Base-by-base conservation (phyloP, 2,797 vertebrate genomes). In the Notoglanidium macrostoma region DNA sequence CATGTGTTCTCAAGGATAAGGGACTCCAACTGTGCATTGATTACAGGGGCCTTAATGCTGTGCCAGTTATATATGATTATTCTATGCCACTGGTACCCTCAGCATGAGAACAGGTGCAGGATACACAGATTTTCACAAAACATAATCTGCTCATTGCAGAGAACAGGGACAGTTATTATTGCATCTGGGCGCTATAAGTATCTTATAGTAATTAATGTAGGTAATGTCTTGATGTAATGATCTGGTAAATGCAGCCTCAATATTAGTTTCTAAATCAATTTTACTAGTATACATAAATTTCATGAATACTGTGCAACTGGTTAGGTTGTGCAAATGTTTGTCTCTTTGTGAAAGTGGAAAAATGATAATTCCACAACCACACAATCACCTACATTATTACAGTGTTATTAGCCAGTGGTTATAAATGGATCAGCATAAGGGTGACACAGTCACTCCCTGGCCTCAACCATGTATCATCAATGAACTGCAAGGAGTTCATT, bases 11-110 rank as follows among this genome's bases (percentile, higher is more conserved):
- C 40, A 40, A 40, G 78, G 10, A 44, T 35, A 78, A 78, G 29
- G 8, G n/a, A 32, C 3, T 63, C 57, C 78, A 44, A 59, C 59
- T 82, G 79, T 82, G 79, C 79, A 44, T 17, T 82, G 79, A 82
- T 63, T 82, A 19, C 44, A 65, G 40, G 21, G 26, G 59, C 40
- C 8, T 65, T 59, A 79, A 59, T 79, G 29, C 77, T 79, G 77
- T 65, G 40, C 59, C 44, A 49, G 59, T 29, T 82, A 65, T 46
- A 65, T 65, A 82, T 14, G 40, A 82, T 82, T 82, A 82, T 49
- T 65, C 40, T 11, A 49, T 65, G 59, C 59, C 46, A 65, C 2
- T 63, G 40, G 57, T 10, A 44, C 23, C 44, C 10, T 63, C 11
- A 63, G 57, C 59, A 81, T 46, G 46, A 46, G 57, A 65, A 15